A percentile compares a stretch with the other conserved stretches of the same genome.
Evolutionary conservation across 1,140 invertebrate species (phyloP).

Genomic region (Drosophila azteca): DNA sequence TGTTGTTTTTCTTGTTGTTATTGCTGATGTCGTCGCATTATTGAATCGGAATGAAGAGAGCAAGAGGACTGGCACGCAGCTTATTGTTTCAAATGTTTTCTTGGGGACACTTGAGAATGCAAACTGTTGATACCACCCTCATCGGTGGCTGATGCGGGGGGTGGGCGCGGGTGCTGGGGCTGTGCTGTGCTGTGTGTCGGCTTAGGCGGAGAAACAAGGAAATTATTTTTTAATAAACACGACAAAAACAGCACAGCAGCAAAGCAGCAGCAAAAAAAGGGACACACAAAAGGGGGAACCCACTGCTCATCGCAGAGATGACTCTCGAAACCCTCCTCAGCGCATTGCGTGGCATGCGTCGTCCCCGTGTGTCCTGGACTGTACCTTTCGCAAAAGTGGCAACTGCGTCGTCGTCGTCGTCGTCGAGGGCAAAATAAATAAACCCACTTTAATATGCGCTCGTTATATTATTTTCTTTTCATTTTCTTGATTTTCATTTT

Average conservation of each 20-base stretch:
- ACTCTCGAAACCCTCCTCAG: background rate
- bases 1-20: slow-evolving; percentile 52
- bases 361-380: slow-evolving; percentile 19
- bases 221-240: slow-evolving; percentile 83
- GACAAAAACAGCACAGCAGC: slow-evolving; percentile 50
- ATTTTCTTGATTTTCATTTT: slow-evolving; percentile 77
- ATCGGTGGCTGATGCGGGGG: too few species aligned
- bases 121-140: slow-evolving; percentile 46
- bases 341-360: background rate
- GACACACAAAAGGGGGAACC: background rate
- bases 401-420: slow-evolving; percentile 36
- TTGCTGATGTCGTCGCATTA: slow-evolving; percentile 67
- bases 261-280: slow-evolving; percentile 33
- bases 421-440: slow-evolving; percentile 79
- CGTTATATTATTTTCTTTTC: slow-evolving; percentile 83
- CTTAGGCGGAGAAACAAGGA: slow-evolving; percentile 63
- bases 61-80: slow-evolving; percentile 14
- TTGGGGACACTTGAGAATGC: slow-evolving; percentile 49
- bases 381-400: slow-evolving; percentile 67
- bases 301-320: slow-evolving; percentile 16
- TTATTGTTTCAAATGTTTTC: slow-evolving; percentile 79
- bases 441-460: slow-evolving; percentile 82
- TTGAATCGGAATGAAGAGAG: slow-evolving; percentile 65
- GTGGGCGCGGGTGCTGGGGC: too few species aligned
- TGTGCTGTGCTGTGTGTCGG: slow-evolving; percentile 15